phyloP scores from a whole-genome alignment of 2,113 vertebrate genomes.

The Empidonax alnorum region DNA sequence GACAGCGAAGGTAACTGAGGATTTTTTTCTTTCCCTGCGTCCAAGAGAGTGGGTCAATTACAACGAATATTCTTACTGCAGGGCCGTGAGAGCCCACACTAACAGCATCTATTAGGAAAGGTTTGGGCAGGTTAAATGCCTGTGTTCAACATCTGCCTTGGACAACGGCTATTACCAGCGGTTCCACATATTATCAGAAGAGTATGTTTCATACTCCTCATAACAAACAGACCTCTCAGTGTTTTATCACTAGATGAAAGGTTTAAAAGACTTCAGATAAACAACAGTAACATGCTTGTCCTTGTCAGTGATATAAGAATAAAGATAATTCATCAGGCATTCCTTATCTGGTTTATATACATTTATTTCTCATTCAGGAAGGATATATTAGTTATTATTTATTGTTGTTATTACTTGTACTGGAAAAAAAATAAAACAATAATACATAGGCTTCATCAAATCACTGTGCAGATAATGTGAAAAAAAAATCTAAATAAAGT shows the following conservation, averaged over 20 bases:
- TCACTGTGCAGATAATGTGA: neutral
- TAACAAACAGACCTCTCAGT: neutral
- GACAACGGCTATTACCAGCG: neutral
- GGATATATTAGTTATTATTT: neutral
- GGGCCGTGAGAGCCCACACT: neutral
- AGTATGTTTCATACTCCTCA: neutral
- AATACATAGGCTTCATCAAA: neutral
- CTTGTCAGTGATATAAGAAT: neutral
- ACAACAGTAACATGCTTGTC: neutral
- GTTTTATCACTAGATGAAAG: constrained; percentile 28
- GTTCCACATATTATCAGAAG: constrained; percentile 25
- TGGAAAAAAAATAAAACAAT: neutral
- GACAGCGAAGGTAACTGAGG: constrained; percentile 9
- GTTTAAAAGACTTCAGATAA: constrained; percentile 28
- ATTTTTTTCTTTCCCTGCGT: neutral
- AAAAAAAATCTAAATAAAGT: neutral
- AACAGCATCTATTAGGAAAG: constrained; percentile 17
- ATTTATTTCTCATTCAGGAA: neutral
- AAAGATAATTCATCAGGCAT: neutral
- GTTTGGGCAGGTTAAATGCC: neutral
- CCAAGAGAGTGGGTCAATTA: constrained; percentile 19
- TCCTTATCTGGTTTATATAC: neutral
- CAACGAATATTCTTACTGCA: neutral
- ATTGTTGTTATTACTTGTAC: neutral
- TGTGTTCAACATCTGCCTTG: neutral